Base-by-base conservation (phyloP, 2,888 invertebrate genomes). In the Ennomos quercinarius region DNA sequence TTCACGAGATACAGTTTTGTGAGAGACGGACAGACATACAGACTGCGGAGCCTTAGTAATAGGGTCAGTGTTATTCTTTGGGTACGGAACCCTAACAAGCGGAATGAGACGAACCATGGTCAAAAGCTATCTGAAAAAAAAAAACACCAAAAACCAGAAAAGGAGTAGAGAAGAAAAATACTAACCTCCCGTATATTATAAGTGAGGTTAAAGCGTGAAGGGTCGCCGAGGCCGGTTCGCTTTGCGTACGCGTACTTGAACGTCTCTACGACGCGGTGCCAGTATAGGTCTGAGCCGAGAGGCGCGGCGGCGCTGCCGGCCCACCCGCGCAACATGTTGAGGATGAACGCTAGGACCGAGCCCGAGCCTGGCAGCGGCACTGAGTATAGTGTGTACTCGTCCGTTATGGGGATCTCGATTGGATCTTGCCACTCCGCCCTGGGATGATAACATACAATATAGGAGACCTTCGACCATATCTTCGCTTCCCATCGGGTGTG, bases 221-320 rank as follows among this genome's bases (percentile, higher is more conserved):
- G 78, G 90, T 99, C 99, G 0, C 97, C 99, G 63, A 99, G 90
- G 67, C 95, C 94, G 0, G 97, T 96, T 68, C 99, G 93, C 77
- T 95, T 94, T 1, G 97, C 98, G 84, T 96, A 98, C 12, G 96
- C 98, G 90, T 96, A 98, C 84, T 99, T 99, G 87, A 98, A 97
- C 5, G 96, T 94, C 83, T 99, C 99, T 9, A 97, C 92, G 66
- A 98, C 93, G 65, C 97, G 94, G 73, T 99, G 99, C 93, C 96
- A 96, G 80, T 91, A 91, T 11, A 90, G 86, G 61, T 68, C 64
- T 68, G 84, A 80, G 64, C 78, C 82, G 4, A 70, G 62, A n/a
- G 91, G 74, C 37, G 84, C 91, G 51, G 67, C 67, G 9, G 81
- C 84, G 37, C 85, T 83, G 56, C 94, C 93, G 8, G 89, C 84